Evolutionary conservation across 2,113 vertebrate genomes (phyloP).

Genomic region (Pardalotus punctatus): DNA sequence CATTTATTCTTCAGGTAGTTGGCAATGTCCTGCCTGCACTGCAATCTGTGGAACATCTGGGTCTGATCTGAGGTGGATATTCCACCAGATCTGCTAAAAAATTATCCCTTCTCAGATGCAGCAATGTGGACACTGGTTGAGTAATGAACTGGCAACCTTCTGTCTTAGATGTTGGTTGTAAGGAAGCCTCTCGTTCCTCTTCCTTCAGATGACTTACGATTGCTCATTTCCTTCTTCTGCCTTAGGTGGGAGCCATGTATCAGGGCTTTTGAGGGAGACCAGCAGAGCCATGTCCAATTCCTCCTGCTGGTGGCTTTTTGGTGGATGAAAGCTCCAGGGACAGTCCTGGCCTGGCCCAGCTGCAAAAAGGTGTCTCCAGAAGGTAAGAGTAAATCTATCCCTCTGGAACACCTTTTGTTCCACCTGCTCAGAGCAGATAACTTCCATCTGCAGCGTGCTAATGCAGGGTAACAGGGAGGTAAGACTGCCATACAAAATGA

Average conservation of each 20-base stretch:
- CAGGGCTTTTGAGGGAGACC: background rate
- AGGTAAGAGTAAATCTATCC: background rate
- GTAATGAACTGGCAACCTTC: background rate
- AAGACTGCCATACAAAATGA: background rate
- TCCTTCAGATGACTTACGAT: background rate
- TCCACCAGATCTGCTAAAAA: background rate
- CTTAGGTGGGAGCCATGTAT: background rate
- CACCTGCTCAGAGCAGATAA: background rate
- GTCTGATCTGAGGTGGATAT: background rate
- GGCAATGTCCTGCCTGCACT: background rate
- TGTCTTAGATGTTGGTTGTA: background rate
- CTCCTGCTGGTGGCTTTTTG: background rate
- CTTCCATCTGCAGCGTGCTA: background rate
- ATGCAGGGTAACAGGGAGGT: background rate
- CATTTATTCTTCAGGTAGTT: background rate
- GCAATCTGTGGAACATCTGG: background rate
- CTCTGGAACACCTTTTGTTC: background rate
- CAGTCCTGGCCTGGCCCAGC: background rate
- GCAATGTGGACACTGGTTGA: fast-evolving
- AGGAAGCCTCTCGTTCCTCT: background rate
- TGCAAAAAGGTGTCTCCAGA: background rate
- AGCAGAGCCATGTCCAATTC: background rate
- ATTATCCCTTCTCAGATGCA: background rate
- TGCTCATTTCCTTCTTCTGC: background rate
- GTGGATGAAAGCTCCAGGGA: background rate